These are phyloP conservation scores for Bellardia pandia DNA, from an alignment of 2,888 invertebrate species.

Conservation along the genomic window DNA sequence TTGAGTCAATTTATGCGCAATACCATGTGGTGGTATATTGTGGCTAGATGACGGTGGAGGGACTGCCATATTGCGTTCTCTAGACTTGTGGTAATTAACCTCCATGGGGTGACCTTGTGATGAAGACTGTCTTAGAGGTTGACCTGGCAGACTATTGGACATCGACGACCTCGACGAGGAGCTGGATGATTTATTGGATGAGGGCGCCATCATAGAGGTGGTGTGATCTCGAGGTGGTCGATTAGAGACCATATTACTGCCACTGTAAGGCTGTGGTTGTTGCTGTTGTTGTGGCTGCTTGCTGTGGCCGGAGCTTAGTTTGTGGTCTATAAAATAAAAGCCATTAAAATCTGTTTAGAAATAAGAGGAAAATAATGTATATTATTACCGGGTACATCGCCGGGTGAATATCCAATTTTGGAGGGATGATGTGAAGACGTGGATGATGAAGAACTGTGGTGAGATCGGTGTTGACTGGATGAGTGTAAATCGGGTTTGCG, in stretches of 20 bases:
- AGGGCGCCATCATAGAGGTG: constrained; percentile 74
- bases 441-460: constrained; percentile 80
- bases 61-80: constrained; percentile 73
- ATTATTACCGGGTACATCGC: constrained; percentile 79
- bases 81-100: constrained; percentile 82
- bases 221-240: constrained; percentile 78
- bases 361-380: constrained; percentile 39
- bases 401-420: constrained; percentile 79
- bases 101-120: constrained; percentile 74
- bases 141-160: constrained; percentile 54
- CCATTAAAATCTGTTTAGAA: constrained; percentile 58
- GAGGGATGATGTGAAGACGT: constrained; percentile 71
- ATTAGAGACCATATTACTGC: constrained; percentile 66
- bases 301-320: constrained; percentile 61
- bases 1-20: constrained; percentile 77
- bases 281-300: constrained; percentile 76
- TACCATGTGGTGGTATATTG: constrained; percentile 65
- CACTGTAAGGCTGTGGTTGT: constrained; percentile 76
- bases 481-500: constrained; percentile 79
- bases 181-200: constrained; percentile 68
- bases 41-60: constrained; percentile 75
- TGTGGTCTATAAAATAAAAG: constrained; percentile 79
- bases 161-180: constrained; percentile 72
- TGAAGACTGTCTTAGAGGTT: constrained; percentile 74
- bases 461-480: constrained; percentile 81